Evolutionary conservation across 2,888 invertebrate genomes (phyloP), one percentile per base, ranked within the genome.

Genomic region (Sinopyrophorus schimmeli): DNA sequence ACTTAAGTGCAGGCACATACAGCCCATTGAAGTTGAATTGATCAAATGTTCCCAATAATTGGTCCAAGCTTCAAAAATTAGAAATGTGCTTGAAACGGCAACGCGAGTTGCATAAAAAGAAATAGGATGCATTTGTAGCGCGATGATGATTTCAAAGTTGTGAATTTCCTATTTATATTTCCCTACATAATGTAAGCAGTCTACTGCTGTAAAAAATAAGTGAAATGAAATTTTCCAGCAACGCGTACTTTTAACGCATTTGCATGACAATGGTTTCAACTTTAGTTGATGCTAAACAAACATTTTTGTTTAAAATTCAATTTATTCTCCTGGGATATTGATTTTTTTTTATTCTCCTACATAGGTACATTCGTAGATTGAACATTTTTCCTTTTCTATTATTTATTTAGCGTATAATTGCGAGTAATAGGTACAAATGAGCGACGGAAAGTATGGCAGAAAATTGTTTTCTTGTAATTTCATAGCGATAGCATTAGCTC

Each of bases 241-340:
- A 40, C 40, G 47, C 16, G 24, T 40, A 40, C 34, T 47, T 47
- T 47, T 26, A 47, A 21, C 37, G 31, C 31, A 48, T 48, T 48
- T 48, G 42, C 48, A 48, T 48, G 42, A 48, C 30, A 48, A 48
- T 48, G 41, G 27, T 42, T 47, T 39, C 39, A 39, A 47, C 37
- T 42, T 41, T 41, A 31, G 34, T 48, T 30, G 35, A 38, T 17
- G 37, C 42, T 48, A 48, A 48, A 42, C 42, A 42, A 48, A 48
- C 48, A 48, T 42, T 48, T 42, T 48, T 35, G 23, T 37, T 32
- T 42, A 48, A 48, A 48, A 42, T 41, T 34, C 41, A 41, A 48
- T 48, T 41, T 41, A 46, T 37, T 27, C 21, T 28, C 9, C 10
- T 6, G 16, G 20, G 14, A 18, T 38, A 39, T 39, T 39, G 39